These are phyloP conservation scores for Deilephila elpenor DNA, from an alignment of 2,888 invertebrate genomes.

Conservation along the genomic window DNA sequence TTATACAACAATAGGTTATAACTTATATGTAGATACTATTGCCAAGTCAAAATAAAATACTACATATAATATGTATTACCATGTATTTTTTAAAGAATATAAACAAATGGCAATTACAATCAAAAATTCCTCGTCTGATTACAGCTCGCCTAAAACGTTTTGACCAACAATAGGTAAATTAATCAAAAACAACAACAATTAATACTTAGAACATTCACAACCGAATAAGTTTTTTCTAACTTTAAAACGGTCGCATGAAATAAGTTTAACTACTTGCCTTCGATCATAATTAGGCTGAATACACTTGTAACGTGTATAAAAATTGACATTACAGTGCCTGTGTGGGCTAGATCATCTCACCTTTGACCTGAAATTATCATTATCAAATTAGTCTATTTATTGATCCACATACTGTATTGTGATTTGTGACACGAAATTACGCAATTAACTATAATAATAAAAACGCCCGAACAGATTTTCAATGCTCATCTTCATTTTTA, in stretches of 20 bases:
- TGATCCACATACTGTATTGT: background rate
- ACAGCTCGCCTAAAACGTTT: no score
- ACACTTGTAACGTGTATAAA: background rate
- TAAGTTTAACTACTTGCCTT: slow-evolving; percentile 11
- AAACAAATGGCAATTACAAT: no score
- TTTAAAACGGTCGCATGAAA: background rate
- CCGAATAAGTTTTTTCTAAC: slow-evolving; percentile 1
- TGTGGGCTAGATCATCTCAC: slow-evolving; percentile 1
- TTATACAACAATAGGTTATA: background rate
- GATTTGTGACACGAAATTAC: background rate
- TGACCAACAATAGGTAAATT: no score
- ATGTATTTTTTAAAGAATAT: no score
- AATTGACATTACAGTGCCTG: background rate
- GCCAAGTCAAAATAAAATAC: no score
- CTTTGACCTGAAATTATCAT: slow-evolving; percentile 13
- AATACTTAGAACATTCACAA: background rate
- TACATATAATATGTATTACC: no score
- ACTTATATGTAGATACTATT: no score
- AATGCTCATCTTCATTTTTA: slow-evolving; percentile 4
- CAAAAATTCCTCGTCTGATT: no score
- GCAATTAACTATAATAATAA: background rate
- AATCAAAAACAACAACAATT: no score
- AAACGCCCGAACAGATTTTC: background rate
- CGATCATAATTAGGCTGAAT: slow-evolving; percentile 11
- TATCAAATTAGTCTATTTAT: background rate